These are phyloP conservation scores for Sturnira hondurensis DNA, from an alignment of 2,113 vertebrate species.

Conservation along the genomic window DNA sequence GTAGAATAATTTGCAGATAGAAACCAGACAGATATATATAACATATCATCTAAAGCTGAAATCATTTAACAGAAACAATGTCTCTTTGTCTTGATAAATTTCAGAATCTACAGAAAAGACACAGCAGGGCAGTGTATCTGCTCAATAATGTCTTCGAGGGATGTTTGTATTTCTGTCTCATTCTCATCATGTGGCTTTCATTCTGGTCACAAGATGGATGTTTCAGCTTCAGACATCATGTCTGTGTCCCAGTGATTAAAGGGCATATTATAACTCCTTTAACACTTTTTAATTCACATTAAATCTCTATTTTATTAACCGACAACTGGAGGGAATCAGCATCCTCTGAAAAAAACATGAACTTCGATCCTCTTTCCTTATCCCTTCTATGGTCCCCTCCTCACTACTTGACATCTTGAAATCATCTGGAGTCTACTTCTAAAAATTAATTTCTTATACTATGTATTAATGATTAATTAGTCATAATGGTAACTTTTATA, in stretches of 20 bases:
- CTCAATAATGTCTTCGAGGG: not conserved
- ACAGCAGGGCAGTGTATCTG: not conserved
- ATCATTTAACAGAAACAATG: not conserved
- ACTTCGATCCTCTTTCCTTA: not conserved
- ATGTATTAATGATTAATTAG: conserved; percentile 1
- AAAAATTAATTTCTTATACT: not conserved
- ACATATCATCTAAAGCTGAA: not conserved
- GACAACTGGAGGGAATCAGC: not conserved
- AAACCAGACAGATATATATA: not conserved
- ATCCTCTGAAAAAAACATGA: not conserved
- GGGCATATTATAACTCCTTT: not conserved
- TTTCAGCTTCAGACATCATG: not conserved
- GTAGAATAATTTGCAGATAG: not conserved
- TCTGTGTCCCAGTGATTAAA: not conserved
- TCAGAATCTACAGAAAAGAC: not conserved
- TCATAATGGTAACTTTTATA: not conserved
- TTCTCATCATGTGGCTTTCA: not conserved
- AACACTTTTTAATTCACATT: not conserved
- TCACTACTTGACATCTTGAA: not conserved
- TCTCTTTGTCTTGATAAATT: not conserved
- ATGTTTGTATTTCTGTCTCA: not conserved
- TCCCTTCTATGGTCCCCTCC: not conserved
- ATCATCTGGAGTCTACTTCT: conserved; percentile 12
- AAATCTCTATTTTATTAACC: conserved; percentile 6
- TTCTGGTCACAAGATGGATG: not conserved